phyloP scores from a whole-genome alignment of 2,888 invertebrate genomes.

The Schizotus pectinicornis region DNA sequence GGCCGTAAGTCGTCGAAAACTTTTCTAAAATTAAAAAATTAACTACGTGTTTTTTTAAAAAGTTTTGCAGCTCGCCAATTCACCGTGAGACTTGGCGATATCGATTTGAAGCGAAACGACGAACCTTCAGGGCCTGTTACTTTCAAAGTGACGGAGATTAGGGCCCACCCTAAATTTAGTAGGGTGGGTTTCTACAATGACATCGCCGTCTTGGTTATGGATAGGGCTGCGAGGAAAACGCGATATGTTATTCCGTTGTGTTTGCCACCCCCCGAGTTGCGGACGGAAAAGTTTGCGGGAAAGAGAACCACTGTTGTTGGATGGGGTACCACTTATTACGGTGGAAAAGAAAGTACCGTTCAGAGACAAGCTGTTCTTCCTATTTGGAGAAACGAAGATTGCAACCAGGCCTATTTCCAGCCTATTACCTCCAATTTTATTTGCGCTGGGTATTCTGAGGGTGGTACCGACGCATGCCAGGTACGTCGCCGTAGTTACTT shows the following conservation, averaged over 20 bases:
- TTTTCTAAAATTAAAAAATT: neutral
- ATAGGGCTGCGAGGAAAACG: conserved; percentile 76
- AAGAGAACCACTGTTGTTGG: conserved; percentile 87
- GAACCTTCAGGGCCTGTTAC: conserved; percentile 86
- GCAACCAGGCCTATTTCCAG: conserved; percentile 89
- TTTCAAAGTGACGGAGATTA: conserved; percentile 76
- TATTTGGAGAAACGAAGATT: conserved; percentile 89
- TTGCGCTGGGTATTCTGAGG: conserved; percentile 88
- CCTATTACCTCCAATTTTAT: conserved; percentile 89
- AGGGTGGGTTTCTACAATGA: conserved; percentile 94
- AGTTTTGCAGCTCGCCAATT: conserved; percentile 90
- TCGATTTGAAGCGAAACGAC: conserved; percentile 82
- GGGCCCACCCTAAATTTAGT: conserved; percentile 85
- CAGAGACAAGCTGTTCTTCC: conserved; percentile 86
- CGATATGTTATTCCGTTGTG: conserved; percentile 90
- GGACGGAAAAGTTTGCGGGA: conserved; percentile 71
- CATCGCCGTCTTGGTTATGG: conserved; percentile 83
- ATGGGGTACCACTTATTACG: conserved; percentile 91
- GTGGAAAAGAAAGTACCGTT: conserved; percentile 85
- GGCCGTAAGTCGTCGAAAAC: conserved; percentile 70
- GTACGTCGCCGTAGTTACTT: conserved; percentile 55
- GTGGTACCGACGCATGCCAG: conserved; percentile 94
- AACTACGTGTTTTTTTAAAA: conserved; percentile 26
- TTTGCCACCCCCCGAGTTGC: conserved; percentile 69
- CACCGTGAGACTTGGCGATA: conserved; percentile 87